Evolutionary conservation across 2,888 invertebrate species (phyloP).

Genomic region (Amblyjoppa fuscipennis): DNA sequence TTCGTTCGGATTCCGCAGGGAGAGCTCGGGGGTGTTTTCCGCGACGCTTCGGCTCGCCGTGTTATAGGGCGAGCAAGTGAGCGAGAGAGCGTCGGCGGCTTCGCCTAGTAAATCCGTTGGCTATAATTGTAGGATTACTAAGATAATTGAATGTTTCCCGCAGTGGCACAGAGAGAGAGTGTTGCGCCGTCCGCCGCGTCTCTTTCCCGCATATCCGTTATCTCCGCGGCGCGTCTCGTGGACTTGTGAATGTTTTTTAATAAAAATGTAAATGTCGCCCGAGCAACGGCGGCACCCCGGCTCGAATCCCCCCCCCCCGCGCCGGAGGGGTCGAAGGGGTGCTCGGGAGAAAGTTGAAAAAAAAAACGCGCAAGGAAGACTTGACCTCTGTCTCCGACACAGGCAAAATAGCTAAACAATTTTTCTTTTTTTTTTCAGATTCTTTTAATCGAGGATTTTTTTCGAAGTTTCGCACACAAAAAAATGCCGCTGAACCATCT

Average conservation of each 20-base stretch:
- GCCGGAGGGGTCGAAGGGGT: conserved; percentile 9
- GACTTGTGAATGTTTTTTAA: conserved; percentile 76
- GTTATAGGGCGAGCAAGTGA: conserved; percentile 44
- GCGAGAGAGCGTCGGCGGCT: conserved; percentile 55
- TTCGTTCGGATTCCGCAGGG: conserved; percentile 50
- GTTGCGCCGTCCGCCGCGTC: conserved; percentile 60
- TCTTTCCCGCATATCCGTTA: conserved; percentile 70
- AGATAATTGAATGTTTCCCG: conserved; percentile 88
- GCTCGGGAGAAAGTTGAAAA: not conserved
- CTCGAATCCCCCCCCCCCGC: not conserved
- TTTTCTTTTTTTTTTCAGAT: not conserved
- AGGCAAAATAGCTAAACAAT: conserved; percentile 14
- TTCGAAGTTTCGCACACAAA: not conserved
- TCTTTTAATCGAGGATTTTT: not conserved
- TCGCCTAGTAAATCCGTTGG: conserved; percentile 75
- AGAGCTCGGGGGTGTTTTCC: conserved; percentile 17
- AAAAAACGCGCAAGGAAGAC: not conserved
- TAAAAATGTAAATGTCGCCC: conserved; percentile 75
- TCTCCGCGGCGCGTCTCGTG: conserved; percentile 67
- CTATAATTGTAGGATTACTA: conserved; percentile 89
- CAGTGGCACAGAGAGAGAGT: conserved; percentile 47
- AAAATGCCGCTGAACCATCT: too few relatives aligned
- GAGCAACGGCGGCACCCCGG: conserved; percentile 36
- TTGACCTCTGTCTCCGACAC: conserved; percentile 12
- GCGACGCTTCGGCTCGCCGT: conserved; percentile 28